Evolutionary conservation across 30 jellyfish, hydroid and myxozoan genomes (phyloP), one percentile per base, ranked within the genome.

Genomic region (Catostylus mosaicus): DNA sequence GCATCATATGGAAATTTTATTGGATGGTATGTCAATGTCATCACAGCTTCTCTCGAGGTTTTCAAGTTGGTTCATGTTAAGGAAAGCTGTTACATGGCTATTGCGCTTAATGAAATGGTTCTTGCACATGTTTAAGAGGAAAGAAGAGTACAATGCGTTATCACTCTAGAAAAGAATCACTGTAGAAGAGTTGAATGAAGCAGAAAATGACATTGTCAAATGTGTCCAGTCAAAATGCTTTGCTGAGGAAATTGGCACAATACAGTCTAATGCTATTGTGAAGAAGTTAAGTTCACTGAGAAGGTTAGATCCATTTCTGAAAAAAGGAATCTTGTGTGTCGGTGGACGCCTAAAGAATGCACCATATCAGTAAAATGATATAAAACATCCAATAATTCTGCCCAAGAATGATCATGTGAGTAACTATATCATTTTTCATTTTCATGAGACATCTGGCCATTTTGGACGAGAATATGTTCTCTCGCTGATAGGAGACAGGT

Each of bases 291-390:
- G 26, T 56, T 56, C 69, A 6, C 19, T 56, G 69, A 6, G 69
- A 16, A 38, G 75, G 27, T 56, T 80, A 14, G 66, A 76, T 34
- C 78, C 88, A 9, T 66, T 51, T 11, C 7, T 8, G 46, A 52
- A 26, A 51, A 27, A 54, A 7, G 63, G 37, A 20, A 31, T 76
- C 35, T 24, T 76, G 36, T 76, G 88, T 35, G 88, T 76, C 30
- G 78, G 88, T 62, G 88, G 88, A 35, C 88, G 46, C 4, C 78
- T 76, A 5, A 76, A 29, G 47, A 64, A 52, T 31, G 12, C 56
- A 61, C 85, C 85, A 30, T 18, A 29, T 48, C 67, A 0, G 2
- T 45, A 32, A 9, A 50, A 73, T 48, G 52, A 43, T 35, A 30
- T 35, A 19, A 57, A 37, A 34, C 77, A 37, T 35, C 88, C 82